Conservation (phyloP, 2,113 vertebrate species). For the Entelurus aequoreus region DNA sequence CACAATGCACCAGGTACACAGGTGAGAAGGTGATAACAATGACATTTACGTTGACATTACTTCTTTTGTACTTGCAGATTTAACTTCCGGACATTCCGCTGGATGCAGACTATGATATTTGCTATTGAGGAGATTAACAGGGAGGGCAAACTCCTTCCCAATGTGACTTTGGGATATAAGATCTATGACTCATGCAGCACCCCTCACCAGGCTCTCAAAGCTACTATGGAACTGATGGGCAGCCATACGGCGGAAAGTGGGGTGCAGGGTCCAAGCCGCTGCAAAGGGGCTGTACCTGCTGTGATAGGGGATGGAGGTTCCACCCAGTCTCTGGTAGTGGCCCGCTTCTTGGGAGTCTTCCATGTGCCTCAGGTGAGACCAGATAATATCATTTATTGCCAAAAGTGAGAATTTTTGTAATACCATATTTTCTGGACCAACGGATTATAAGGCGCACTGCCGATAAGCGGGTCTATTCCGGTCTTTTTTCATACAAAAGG, state of each 20-base stretch:
- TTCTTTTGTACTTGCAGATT: slow-evolving; percentile 51
- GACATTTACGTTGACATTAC: neutral
- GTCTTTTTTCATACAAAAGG: too few relatives aligned
- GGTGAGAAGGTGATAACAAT: neutral
- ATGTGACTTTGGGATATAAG: slow-evolving; percentile 72
- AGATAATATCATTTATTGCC: too few relatives aligned
- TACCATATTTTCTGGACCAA: too few relatives aligned
- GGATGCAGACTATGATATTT: slow-evolving; percentile 79
- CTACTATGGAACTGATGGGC: slow-evolving; percentile 64
- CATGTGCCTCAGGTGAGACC: slow-evolving; percentile 69
- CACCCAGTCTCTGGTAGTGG: slow-evolving; percentile 74
- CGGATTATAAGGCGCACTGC: too few relatives aligned
- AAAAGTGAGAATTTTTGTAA: too few relatives aligned
- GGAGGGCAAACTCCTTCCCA: slow-evolving; percentile 60
- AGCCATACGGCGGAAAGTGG: slow-evolving; percentile 13
- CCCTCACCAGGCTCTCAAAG: slow-evolving; percentile 65
- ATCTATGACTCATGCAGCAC: slow-evolving; percentile 75
- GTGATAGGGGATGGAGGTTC: slow-evolving; percentile 78
- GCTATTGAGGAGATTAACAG: slow-evolving; percentile 74
- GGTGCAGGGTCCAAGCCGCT: slow-evolving; percentile 21
- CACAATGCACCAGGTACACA: slow-evolving; percentile 65
- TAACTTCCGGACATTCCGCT: slow-evolving; percentile 73
- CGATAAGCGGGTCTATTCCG: too few relatives aligned
- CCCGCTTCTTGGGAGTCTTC: slow-evolving; percentile 70
- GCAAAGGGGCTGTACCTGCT: slow-evolving; percentile 49